A percentile compares a stretch with the other conserved stretches of the same genome.
phyloP scores from a whole-genome alignment of 2,113 vertebrate genomes.

The Galemys pyrenaicus region DNA sequence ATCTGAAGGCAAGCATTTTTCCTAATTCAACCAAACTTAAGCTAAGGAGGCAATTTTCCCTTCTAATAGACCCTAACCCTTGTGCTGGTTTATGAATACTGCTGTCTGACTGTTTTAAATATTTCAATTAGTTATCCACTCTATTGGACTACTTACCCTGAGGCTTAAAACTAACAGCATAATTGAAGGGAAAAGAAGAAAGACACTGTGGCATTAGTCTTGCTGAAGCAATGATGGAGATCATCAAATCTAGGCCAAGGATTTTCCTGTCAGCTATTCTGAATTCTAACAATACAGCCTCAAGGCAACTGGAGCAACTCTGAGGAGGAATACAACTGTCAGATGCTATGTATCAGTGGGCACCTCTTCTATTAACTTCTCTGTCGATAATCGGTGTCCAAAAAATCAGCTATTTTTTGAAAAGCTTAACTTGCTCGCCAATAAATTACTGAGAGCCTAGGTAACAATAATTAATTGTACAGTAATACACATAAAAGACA shows the following conservation, averaged over 20 bases:
- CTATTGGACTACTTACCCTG: conserved; percentile 46
- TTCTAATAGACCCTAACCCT: conserved; percentile 26
- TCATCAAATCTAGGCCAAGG: conserved; percentile 59
- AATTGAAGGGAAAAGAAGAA: conserved; percentile 59
- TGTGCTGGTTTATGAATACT: conserved; percentile 51
- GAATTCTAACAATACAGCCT: conserved; percentile 14
- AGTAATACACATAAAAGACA: not conserved
- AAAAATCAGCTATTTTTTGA: not conserved
- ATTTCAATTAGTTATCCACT: conserved; percentile 72
- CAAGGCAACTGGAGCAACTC: conserved; percentile 35
- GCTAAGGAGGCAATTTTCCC: conserved; percentile 32
- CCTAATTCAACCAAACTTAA: conserved; percentile 3
- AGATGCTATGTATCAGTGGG: not conserved
- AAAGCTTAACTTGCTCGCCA: conserved; percentile 1
- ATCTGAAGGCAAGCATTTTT: conserved; percentile 22
- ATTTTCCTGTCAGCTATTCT: conserved; percentile 43
- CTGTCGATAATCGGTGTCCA: not conserved
- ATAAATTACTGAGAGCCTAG: not conserved
- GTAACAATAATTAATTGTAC: not conserved
- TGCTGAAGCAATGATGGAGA: conserved; percentile 50
- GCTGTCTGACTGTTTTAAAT: conserved; percentile 62
- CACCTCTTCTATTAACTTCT: conserved; percentile 42
- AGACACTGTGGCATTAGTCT: conserved; percentile 36
- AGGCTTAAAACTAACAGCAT: conserved; percentile 55
- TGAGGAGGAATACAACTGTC: not conserved